Percentiles rank a stretch among this genome's conserved stretches.
Conservation (phyloP, 2,113 vertebrate species). For the Verasper variegatus region DNA sequence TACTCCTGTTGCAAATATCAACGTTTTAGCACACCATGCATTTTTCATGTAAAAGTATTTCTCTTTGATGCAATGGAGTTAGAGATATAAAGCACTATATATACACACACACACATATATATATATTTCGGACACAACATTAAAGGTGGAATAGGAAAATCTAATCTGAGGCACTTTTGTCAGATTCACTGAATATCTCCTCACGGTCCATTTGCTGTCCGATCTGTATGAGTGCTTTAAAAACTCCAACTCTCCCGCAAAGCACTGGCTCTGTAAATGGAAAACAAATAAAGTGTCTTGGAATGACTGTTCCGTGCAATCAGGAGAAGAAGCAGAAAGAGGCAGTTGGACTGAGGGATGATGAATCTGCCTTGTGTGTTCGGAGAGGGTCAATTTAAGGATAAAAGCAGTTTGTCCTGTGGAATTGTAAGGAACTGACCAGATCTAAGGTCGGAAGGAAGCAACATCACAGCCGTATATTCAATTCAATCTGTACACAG, state of each 20-base stretch:
- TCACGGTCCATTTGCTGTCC: not conserved
- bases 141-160: not conserved
- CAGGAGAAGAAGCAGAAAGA: too few relatives aligned
- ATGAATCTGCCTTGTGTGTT: too few relatives aligned
- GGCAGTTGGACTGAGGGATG: too few relatives aligned
- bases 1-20: not conserved
- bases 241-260: not conserved
- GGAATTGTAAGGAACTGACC: too few relatives aligned
- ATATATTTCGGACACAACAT: not conserved
- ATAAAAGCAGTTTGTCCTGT: too few relatives aligned
- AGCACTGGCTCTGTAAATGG: not conserved
- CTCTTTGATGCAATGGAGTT: not conserved
- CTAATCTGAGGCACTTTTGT: not conserved
- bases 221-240: not conserved
- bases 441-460: too few relatives aligned
- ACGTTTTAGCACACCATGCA: not conserved
- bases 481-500: too few relatives aligned
- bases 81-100: not conserved
- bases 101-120: not conserved
- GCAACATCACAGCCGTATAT: too few relatives aligned
- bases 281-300: not conserved
- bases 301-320: not conserved
- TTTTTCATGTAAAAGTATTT: not conserved
- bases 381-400: too few relatives aligned
- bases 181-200: not conserved